phyloP scores from a whole-genome alignment of 2,797 vertebrate species.

The Podarcis siculus region DNA sequence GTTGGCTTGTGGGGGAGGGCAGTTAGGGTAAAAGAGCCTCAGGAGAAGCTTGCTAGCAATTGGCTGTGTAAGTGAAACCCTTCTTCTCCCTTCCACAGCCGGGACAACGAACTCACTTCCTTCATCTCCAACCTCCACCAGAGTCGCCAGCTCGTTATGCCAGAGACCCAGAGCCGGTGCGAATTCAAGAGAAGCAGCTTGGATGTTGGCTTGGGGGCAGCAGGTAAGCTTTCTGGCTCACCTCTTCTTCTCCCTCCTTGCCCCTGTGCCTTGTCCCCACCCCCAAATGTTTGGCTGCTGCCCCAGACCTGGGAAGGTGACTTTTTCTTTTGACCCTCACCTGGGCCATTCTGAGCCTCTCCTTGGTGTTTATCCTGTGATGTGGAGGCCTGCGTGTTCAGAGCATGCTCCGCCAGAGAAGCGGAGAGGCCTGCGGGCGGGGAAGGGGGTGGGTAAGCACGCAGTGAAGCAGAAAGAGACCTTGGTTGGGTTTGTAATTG shows the following conservation, averaged over 20 bases:
- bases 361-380: background rate
- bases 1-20: background rate
- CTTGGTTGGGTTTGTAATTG: constrained; percentile 63
- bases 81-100: constrained; percentile 78
- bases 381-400: constrained; percentile 14
- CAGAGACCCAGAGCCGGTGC: constrained; percentile 90
- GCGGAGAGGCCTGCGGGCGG: constrained; percentile 49
- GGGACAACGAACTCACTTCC: constrained; percentile 91
- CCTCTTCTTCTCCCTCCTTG: background rate
- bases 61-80: background rate
- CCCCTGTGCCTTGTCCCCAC: too few relatives aligned
- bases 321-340: background rate
- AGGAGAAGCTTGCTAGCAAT: background rate
- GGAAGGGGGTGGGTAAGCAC: background rate
- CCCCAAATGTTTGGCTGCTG: too few relatives aligned
- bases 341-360: background rate
- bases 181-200: constrained; percentile 84
- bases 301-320: background rate
- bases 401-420: constrained; percentile 35
- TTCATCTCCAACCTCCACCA: constrained; percentile 96
- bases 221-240: constrained; percentile 81
- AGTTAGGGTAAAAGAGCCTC: too few relatives aligned
- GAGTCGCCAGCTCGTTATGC: constrained; percentile 94
- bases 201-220: constrained; percentile 83
- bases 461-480: constrained; percentile 64